Evolutionary conservation across 1,140 invertebrate species (phyloP).

Genomic region (Zaprionus ghesquierei): DNA sequence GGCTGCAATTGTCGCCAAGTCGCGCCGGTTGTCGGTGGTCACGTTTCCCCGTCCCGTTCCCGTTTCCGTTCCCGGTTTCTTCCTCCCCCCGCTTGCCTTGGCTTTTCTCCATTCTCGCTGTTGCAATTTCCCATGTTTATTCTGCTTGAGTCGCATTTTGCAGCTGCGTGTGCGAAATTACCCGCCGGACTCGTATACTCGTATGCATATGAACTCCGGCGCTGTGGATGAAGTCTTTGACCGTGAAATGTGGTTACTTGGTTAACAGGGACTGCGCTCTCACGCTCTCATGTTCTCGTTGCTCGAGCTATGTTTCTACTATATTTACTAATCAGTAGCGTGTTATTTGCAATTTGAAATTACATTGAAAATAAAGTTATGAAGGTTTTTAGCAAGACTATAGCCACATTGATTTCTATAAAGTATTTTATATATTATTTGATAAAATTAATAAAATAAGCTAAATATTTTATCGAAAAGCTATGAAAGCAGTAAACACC

Average conservation of each 20-base stretch:
- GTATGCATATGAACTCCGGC: constrained; percentile 14
- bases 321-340: neutral
- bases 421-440: too few species aligned
- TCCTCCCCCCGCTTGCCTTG: neutral
- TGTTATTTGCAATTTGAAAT: neutral
- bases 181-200: too few species aligned
- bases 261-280: constrained; percentile 8
- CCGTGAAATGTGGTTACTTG: constrained; percentile 37
- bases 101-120: neutral
- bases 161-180: constrained; percentile 48
- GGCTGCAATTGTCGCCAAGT: constrained; percentile 39
- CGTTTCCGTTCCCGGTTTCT: neutral
- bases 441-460: too few species aligned
- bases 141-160: constrained; percentile 43
- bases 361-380: neutral
- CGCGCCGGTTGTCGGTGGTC: constrained; percentile 38
- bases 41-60: constrained; percentile 34
- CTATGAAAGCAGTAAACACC: too few species aligned
- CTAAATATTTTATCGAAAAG: too few species aligned
- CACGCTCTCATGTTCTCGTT: neutral
- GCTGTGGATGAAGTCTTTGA: constrained; percentile 22
- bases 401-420: neutral
- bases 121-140: constrained; percentile 41
- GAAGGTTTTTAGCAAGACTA: neutral
- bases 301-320: neutral